phyloP scores from a whole-genome alignment of 2,113 vertebrate genomes.

The Carassius gibelio region DNA sequence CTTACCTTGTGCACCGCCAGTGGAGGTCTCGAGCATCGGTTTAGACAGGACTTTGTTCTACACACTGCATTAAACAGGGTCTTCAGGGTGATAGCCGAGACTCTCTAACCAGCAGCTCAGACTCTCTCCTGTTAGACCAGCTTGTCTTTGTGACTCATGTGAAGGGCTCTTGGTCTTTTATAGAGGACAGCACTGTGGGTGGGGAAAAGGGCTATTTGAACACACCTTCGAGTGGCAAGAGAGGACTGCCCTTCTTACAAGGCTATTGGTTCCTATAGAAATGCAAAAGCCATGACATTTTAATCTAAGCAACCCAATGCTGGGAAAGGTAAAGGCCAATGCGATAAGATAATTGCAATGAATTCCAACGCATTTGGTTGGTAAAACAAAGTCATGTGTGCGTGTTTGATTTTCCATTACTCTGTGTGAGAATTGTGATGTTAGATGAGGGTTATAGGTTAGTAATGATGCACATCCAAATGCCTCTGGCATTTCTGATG shows the following conservation, averaged over 20 bases:
- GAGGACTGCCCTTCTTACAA: slow-evolving; percentile 65
- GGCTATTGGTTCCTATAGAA: slow-evolving; percentile 71
- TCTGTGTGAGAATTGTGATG: slow-evolving; percentile 30
- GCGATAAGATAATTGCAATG: slow-evolving; percentile 66
- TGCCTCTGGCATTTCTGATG: background rate
- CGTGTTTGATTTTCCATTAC: slow-evolving; percentile 65
- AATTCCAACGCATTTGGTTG: slow-evolving; percentile 53
- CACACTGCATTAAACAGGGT: slow-evolving; percentile 32
- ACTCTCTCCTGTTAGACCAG: slow-evolving; percentile 54
- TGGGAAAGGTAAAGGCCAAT: slow-evolving; percentile 52
- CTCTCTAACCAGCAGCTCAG: slow-evolving; percentile 51
- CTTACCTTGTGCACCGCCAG: slow-evolving; percentile 17
- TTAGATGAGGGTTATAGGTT: slow-evolving; percentile 8
- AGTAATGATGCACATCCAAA: background rate
- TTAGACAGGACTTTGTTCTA: slow-evolving; percentile 42
- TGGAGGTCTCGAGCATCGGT: background rate
- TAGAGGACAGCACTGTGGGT: slow-evolving; percentile 44
- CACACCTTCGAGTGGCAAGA: slow-evolving; percentile 61
- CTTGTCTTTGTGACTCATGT: slow-evolving; percentile 61
- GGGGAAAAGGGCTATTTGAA: slow-evolving; percentile 59
- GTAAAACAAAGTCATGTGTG: slow-evolving; percentile 47
- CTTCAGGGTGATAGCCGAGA: slow-evolving; percentile 18
- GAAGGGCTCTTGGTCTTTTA: slow-evolving; percentile 66
- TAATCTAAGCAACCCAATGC: slow-evolving; percentile 48
- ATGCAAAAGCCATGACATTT: slow-evolving; percentile 65